Conservation (phyloP, 2,113 vertebrate genomes). For the Saccopteryx leptura region DNA sequence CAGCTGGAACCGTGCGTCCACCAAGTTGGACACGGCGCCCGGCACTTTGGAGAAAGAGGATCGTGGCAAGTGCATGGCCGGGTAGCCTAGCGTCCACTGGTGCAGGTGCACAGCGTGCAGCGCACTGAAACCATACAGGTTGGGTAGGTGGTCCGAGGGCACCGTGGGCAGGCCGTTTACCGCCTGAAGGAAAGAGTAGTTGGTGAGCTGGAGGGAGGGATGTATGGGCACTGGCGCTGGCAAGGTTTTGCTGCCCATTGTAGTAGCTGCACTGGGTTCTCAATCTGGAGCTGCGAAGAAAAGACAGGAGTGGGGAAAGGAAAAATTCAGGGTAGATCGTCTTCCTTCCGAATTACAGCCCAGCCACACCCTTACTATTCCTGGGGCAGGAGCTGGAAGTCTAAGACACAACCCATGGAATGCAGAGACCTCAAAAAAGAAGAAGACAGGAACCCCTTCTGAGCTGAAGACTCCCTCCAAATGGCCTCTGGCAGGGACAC, state of each 20-base stretch:
- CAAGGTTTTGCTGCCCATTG: slow-evolving; percentile 98
- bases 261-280: slow-evolving; percentile 1
- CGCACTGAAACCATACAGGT: slow-evolving; percentile 97
- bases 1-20: slow-evolving; percentile 94
- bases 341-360: neutral
- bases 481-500: neutral
- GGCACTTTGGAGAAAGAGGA: slow-evolving; percentile 96
- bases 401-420: neutral
- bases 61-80: slow-evolving; percentile 93
- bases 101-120: slow-evolving; percentile 97
- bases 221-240: slow-evolving; percentile 97
- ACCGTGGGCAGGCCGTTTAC: slow-evolving; percentile 94
- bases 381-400: neutral
- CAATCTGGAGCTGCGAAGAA: slow-evolving; percentile 80
- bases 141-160: slow-evolving; percentile 95
- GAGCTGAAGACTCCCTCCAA: neutral
- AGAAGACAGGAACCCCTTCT: neutral
- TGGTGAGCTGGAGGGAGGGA: slow-evolving; percentile 96
- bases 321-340: slow-evolving; percentile 10
- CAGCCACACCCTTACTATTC: neutral
- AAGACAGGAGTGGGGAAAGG: neutral
- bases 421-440: neutral
- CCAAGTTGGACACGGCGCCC: slow-evolving; percentile 87
- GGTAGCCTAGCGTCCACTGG: slow-evolving; percentile 99
- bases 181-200: slow-evolving; percentile 97